These are phyloP conservation scores for Stictocephala bisonia DNA, from an alignment of 2,888 invertebrate genomes.

Conservation along the genomic window DNA sequence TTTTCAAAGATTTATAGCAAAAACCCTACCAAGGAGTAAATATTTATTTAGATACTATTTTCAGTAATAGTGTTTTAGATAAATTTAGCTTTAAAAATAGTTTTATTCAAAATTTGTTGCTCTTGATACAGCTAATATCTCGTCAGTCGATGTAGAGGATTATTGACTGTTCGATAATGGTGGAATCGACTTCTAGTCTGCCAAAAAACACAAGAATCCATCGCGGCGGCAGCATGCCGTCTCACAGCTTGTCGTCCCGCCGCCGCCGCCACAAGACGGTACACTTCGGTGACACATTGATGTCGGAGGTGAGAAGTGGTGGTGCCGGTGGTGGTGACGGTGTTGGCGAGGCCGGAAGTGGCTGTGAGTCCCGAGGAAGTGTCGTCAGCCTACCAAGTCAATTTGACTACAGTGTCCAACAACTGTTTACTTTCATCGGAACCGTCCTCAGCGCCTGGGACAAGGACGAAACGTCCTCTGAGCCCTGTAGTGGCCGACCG, in stretches of 20 bases:
- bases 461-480: slow-evolving; percentile 42
- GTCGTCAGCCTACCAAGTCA: slow-evolving; percentile 66
- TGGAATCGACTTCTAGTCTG: slow-evolving; percentile 52
- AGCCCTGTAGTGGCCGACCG: slow-evolving; percentile 1
- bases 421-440: slow-evolving; percentile 84
- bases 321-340: slow-evolving; percentile 62
- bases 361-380: slow-evolving; percentile 69
- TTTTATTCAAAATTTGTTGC: too few species aligned
- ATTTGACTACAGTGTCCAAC: slow-evolving; percentile 70
- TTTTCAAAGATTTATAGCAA: too few species aligned
- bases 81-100: too few species aligned
- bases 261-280: slow-evolving; percentile 62
- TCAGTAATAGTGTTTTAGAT: too few species aligned
- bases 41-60: too few species aligned
- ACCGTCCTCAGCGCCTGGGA: slow-evolving; percentile 84
- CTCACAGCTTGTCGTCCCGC: slow-evolving; percentile 59
- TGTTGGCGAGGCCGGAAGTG: slow-evolving; percentile 59
- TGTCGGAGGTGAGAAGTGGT: slow-evolving; percentile 64
- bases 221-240: slow-evolving; percentile 51
- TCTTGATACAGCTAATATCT: too few species aligned
- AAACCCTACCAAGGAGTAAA: too few species aligned
- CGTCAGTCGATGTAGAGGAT: too few species aligned
- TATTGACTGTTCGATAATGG: slow-evolving; percentile 50
- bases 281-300: slow-evolving; percentile 59
- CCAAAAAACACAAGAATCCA: slow-evolving; percentile 47